Evolutionary conservation across 2,888 invertebrate species (phyloP).

Genomic region (Deilephila porcellus): DNA sequence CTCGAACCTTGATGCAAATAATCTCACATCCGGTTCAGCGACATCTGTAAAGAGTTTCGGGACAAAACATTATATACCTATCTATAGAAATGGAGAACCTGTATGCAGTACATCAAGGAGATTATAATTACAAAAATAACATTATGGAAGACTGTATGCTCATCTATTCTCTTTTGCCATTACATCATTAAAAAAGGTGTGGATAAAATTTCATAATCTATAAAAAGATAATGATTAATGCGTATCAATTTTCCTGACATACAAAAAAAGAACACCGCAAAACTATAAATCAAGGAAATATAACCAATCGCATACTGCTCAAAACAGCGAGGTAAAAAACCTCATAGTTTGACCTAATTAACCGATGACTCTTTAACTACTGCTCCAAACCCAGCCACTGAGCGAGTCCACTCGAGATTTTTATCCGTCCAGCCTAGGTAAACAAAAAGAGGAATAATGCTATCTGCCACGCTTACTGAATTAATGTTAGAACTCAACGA

Average conservation of each 20-base stretch:
- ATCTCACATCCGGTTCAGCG: conserved; percentile 7
- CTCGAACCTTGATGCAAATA: background rate
- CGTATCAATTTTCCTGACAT: no score
- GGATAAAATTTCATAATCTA: no score
- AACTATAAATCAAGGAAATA: no score
- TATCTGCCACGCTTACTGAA: background rate
- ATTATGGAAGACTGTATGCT: no score
- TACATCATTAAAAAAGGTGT: no score
- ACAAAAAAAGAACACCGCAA: no score
- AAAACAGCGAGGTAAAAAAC: background rate
- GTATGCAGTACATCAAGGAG: no score
- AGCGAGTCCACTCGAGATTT: background rate
- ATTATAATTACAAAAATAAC: no score
- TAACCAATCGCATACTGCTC: no score
- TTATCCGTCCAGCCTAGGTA: background rate
- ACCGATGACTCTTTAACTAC: background rate
- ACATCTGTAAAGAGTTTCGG: background rate
- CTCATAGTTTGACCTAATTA: background rate
- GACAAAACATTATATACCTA: background rate
- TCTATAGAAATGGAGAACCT: no score
- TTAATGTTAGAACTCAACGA: background rate
- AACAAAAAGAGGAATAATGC: background rate
- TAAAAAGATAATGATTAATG: no score
- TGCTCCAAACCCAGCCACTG: background rate
- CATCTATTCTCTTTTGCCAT: no score